Percentiles rank a stretch among this genome's conserved stretches.
Conservation (phyloP, 2,888 invertebrate species). For the Yponomeuta evonymella region DNA sequence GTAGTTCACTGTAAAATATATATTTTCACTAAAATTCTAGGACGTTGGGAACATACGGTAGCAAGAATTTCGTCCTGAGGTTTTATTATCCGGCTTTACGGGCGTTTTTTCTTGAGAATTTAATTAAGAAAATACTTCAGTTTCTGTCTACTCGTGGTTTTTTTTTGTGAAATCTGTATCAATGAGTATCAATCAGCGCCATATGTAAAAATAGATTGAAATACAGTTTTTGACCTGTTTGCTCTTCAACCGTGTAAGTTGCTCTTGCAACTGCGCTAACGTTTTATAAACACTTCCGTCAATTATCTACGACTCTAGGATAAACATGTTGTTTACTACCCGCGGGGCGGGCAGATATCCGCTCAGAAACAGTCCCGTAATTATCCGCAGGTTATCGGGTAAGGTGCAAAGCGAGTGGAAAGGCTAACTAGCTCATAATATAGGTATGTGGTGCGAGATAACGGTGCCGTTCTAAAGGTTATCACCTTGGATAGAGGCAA, state of each 20-base stretch:
- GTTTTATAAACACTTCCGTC: not conserved
- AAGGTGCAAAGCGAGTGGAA: not conserved
- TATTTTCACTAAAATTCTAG: too few relatives aligned
- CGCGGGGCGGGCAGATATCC: not conserved
- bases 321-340: not conserved
- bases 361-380: not conserved
- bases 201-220: not conserved
- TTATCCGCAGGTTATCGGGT: not conserved
- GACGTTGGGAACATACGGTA: too few relatives aligned
- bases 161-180: not conserved
- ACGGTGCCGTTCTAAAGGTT: not conserved
- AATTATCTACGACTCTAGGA: not conserved
- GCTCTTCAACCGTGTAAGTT: not conserved
- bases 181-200: too few relatives aligned
- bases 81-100: too few relatives aligned
- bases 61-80: too few relatives aligned
- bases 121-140: too few relatives aligned
- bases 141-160: not conserved
- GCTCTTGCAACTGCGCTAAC: not conserved
- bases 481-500: not conserved
- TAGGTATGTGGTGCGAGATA: conserved; percentile 1
- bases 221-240: not conserved
- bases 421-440: not conserved
- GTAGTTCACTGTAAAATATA: too few relatives aligned
- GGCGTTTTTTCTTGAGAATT: too few relatives aligned